phyloP scores from a whole-genome alignment of 2,888 invertebrate species.

The Loripinus fragilis region DNA sequence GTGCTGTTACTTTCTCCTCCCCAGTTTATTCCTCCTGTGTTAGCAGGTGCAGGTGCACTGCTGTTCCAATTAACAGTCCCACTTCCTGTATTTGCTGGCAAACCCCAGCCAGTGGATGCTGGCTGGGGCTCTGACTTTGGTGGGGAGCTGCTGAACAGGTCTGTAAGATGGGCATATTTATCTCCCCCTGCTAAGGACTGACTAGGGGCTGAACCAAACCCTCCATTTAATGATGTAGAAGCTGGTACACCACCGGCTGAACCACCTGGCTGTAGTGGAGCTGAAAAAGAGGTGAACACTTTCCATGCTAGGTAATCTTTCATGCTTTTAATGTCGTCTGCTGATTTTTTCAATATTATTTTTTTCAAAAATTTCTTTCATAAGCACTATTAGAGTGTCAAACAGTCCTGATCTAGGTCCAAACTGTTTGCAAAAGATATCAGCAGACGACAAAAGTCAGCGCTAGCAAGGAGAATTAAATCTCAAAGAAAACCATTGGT shows the following conservation, averaged over 20 bases:
- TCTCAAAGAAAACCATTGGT: too few species aligned
- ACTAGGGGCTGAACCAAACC: constrained; percentile 32
- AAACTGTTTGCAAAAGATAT: too few species aligned
- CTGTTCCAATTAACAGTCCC: constrained; percentile 48
- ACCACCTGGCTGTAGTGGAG: constrained; percentile 69
- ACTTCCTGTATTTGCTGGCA: constrained; percentile 26
- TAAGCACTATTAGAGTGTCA: too few species aligned
- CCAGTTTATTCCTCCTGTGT: constrained; percentile 67
- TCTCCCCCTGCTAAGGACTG: constrained; percentile 85
- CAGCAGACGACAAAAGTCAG: too few species aligned
- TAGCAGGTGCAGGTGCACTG: constrained; percentile 28
- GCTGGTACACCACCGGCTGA: constrained; percentile 36
- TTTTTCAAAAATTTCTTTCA: too few species aligned
- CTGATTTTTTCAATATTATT: too few species aligned
- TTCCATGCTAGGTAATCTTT: too few species aligned
- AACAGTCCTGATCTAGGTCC: too few species aligned
- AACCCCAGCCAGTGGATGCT: constrained; percentile 30
- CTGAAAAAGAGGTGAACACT: constrained; percentile 37
- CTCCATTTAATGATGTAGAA: constrained; percentile 47
- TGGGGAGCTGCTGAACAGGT: constrained; percentile 89
- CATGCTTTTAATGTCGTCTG: too few species aligned
- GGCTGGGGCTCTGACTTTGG: constrained; percentile 14
- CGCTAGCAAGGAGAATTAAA: too few species aligned
- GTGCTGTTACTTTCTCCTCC: constrained; percentile 60
- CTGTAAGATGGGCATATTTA: constrained; percentile 97